Base-by-base conservation (phyloP, 35 echinoderm and acorn worm species). In the Apostichopus californicus region DNA sequence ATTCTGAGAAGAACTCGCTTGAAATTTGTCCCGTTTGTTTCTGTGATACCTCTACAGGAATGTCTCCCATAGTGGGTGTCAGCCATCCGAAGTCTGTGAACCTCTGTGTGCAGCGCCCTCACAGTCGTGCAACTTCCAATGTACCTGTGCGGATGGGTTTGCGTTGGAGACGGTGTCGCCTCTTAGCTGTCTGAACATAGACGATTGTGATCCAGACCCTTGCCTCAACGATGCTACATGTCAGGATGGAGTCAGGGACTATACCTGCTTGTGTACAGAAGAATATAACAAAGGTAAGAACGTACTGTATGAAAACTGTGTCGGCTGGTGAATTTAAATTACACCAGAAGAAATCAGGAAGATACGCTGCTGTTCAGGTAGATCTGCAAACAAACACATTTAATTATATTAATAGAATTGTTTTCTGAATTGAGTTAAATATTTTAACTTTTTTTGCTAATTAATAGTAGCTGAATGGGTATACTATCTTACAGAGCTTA, bases 171-270 rank as follows among this genome's bases (percentile, higher is more conserved):
- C 78, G 10, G 17, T n/a, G 22, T 91, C 73, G 73, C 97, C 97
- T 0, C 89, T 99, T 15, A 87, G 46, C 8, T 99, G 97, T 88
- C 23, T n/a, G 3, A 99, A 99, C 56, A 96, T 99, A 25, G 91
- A 99, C 81, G 95, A 99, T 57, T 99, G 97, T 80, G 15, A 22
- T 5, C 91, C 89, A 8, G 91, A 96, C 60, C 97, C 97, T 25
- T 99, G 97, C 86, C 86, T 95, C 11, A 96, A 99, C 93, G 95
- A 93, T 54, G 97, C 97, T 64, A 96, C 97, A 14, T 99, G 97
- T 94, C 63, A 92, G 54, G 97, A 99, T 92, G 97, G 93, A 9
- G 93, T 99, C 73, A 91, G 83, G 73, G 97, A 99, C 63, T 99
- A 99, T 66, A 93, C 92, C 3, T 99, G 97, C 78, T 89, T 92